A percentile compares a stretch with the other conserved stretches of the same genome.
Evolutionary conservation across 1,140 invertebrate species (phyloP).

Genomic region (Sweltsa coloradensis): DNA sequence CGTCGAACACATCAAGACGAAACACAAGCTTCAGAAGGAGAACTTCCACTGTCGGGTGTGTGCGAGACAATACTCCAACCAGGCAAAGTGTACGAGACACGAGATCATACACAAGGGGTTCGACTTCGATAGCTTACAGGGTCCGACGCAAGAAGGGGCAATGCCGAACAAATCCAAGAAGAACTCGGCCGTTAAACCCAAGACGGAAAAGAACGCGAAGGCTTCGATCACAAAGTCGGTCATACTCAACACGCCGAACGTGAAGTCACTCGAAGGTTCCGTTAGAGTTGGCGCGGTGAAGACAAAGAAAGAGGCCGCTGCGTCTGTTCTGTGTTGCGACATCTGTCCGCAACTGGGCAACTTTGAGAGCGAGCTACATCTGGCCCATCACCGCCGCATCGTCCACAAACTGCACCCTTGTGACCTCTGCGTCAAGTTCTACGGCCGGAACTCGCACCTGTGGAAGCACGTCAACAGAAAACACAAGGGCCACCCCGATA

Average conservation of each 20-base stretch:
- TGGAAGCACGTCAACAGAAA: conserved; percentile 51
- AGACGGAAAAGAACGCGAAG: no score
- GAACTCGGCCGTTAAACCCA: no score
- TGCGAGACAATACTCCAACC: conserved; percentile 38
- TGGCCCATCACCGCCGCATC: conserved; percentile 39
- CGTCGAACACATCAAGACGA: conserved; percentile 31
- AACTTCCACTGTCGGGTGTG: conserved; percentile 41
- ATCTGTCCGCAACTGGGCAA: conserved; percentile 30
- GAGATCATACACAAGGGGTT: conserved; percentile 33
- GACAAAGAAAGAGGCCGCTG: no score
- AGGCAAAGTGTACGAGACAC: conserved; percentile 40
- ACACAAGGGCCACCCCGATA: conserved; percentile 44
- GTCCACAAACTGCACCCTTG: conserved; percentile 43
- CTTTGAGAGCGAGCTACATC: conserved; percentile 34
- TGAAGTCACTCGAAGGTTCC: no score
- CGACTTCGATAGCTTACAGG: not conserved
- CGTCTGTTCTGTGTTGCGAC: conserved; percentile 23
- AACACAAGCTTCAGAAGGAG: conserved; percentile 36
- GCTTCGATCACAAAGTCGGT: no score
- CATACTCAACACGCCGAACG: no score
- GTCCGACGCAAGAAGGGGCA: not conserved
- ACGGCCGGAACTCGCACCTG: conserved; percentile 44
- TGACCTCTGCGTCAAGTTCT: conserved; percentile 47
- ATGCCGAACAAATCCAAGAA: not conserved
- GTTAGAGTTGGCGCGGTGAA: no score